Evolutionary conservation across 1,140 invertebrate species (phyloP), one percentile per base, ranked within the genome.

Genomic region (Gryllus bimaculatus): DNA sequence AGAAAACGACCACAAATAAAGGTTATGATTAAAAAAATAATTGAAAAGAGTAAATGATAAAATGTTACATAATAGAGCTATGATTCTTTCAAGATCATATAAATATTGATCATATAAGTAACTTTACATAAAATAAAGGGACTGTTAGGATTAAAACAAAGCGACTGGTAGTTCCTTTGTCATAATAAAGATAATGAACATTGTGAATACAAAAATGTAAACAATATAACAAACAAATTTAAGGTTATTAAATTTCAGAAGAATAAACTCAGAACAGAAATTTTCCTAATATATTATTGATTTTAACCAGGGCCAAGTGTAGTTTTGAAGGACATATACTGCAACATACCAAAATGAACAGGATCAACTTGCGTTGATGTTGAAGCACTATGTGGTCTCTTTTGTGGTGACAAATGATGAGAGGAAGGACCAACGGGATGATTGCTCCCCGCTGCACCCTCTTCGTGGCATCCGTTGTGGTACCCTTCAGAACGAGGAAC

Each of bases 331-430:
- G 26, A 39, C 26, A 39, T 39, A 39, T 39, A 74, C 77, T 78
- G 78, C 78, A 47, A 83, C 87, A 88, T 86, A 94, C 92, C 93
- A 84, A 94, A 94, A 87, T 94, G 92, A 88, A 92, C 92, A 74
- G 91, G 90, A 85, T 94, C 93, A 79, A 93, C 92, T 89, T 93
- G 93, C 20, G 92, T 93, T 79, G 92, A 93, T 39, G 92, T 93
- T 73, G 91, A 93, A 81, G 92, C 91, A 87, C 92, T 93, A 21
- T 75, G 74, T 81, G 91, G 91, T 86, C 91, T 86, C 85, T 92
- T 91, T 76, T 90, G 89, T 48, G 89, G 90, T 78, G 86, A 87
- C 8, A 48, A 76, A 79, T 18, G 48, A 26, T 48, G 47, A 66
- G 80, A 21, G 66, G 79, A 54, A 7, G 15, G 26, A 12, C 79